These are phyloP conservation scores for Stratiomys singularior DNA, from an alignment of 2,888 invertebrate genomes.

Conservation along the genomic window DNA sequence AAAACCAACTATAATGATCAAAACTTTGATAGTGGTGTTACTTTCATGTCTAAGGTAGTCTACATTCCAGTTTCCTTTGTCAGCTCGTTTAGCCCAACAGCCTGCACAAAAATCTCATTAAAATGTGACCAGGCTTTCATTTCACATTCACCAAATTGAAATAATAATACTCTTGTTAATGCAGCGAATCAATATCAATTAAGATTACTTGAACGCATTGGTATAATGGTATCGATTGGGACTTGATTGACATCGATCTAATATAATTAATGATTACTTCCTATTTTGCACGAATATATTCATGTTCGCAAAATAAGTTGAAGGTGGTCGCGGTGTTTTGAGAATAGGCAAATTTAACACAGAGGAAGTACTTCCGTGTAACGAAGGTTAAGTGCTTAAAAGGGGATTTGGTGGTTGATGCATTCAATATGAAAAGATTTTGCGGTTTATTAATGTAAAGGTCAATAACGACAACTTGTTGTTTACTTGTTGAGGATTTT, in stretches of 20 bases:
- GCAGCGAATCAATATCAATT: constrained; percentile 21
- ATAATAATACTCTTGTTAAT: neutral
- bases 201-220: constrained; percentile 14
- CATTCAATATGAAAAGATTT: neutral
- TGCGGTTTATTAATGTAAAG: constrained; percentile 14
- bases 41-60: too few species aligned
- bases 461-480: constrained; percentile 32
- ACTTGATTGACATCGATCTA: constrained; percentile 33
- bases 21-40: too few species aligned
- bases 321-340: too few species aligned
- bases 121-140: too few species aligned
- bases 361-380: constrained; percentile 19
- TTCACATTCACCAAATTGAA: neutral
- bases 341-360: neutral
- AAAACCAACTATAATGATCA: too few species aligned
- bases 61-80: too few species aligned
- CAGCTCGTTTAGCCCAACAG: too few species aligned
- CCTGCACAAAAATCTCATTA: too few species aligned
- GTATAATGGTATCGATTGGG: constrained; percentile 11
- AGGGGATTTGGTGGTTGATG: neutral
- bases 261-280: constrained; percentile 38
- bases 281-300: neutral
- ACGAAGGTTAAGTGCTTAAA: constrained; percentile 32
- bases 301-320: neutral
- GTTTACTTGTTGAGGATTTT: neutral